A percentile compares a stretch with the other conserved stretches of the same genome.
phyloP scores from a whole-genome alignment of 2,113 vertebrate genomes.

The Cygnus buccinator region DNA sequence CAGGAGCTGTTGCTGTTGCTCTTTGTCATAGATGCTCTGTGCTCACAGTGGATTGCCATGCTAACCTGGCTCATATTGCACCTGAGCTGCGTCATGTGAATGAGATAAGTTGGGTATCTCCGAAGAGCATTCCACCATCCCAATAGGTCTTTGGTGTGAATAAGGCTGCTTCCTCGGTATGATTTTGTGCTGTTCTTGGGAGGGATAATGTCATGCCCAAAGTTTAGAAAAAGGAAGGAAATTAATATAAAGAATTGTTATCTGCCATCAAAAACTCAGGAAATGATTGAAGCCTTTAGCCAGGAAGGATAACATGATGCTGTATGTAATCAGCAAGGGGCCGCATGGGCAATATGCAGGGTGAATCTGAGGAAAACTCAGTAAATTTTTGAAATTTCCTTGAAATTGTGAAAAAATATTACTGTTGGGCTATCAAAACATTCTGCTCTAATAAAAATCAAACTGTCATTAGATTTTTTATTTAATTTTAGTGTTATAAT shows the following conservation, averaged over 20 bases:
- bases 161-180: background rate
- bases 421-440: background rate
- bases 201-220: background rate
- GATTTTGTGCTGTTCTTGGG: background rate
- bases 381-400: background rate
- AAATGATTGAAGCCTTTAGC: background rate
- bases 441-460: background rate
- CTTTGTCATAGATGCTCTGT: background rate
- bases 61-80: background rate
- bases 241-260: background rate
- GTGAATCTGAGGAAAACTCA: background rate
- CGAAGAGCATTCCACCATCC: background rate
- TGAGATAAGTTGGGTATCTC: background rate
- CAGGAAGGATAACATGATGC: background rate
- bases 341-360: background rate
- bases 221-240: background rate
- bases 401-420: background rate
- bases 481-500: background rate
- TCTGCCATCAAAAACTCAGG: background rate
- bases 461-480: background rate
- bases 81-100: background rate
- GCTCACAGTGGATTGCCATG: background rate
- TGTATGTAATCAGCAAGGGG: background rate
- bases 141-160: background rate
- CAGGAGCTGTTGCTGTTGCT: background rate